Evolutionary conservation across 2,797 vertebrate species (phyloP), one percentile per base, ranked within the genome.

Genomic region (Pangasius larnaudii): DNA sequence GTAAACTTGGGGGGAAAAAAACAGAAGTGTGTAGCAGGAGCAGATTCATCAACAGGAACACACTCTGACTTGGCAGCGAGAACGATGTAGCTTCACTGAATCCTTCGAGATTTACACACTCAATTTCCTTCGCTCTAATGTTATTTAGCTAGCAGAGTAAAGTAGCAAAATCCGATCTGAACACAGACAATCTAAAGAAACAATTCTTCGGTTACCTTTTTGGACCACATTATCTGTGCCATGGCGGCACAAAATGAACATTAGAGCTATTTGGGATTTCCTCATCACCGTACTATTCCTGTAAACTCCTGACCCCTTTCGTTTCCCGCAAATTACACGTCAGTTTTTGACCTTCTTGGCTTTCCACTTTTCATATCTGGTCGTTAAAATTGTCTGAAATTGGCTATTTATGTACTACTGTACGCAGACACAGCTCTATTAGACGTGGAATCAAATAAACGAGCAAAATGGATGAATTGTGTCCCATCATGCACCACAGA

Each of bases 401-500:
- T 7, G 65, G 30, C 7, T 9, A 2, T 8, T 71, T 63, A 11
- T n/a, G 2, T 4, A n/a, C 61, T 11, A n/a, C 10, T 11, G 27
- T 11, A n/a, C 2, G 24, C 24, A n/a, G 27, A n/a, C 9, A 63
- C 24, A 27, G 8, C 8, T 24, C 59, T 27, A 8, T 61, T 27
- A 63, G 61, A 63, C 3, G 10, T 63, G n/a, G 8, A 63, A 63
- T n/a, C 61, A 63, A 61, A 61, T 24, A 61, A 3, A 24, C 59
- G 27, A 67, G 1, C 19, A 72, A 72, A 42, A 72, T 11, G 19
- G 36, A 22, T 39, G 36, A 42, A 42, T 42, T 42, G 42, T 30
- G 63, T 65, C n/a, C 63, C 63, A 67, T 67, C 65, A 67, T 67
- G n/a, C 30, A 67, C 65, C 65, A 67, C n/a, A 67, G 5, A 67